These are phyloP conservation scores for Caenorhabditis elegans DNA, from an alignment of 1,140 invertebrate species.

Conservation along the genomic window WBcel235 BX284605.5:6356501-6357000, in stretches of 20 bases:
- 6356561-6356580: constrained; percentile 18
- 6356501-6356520: constrained; percentile 11
- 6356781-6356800: neutral
- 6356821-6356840: constrained; percentile 5
- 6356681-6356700: constrained; percentile 17
- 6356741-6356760: neutral
- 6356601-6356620: neutral
- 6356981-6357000: neutral
- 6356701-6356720: constrained; percentile 10
- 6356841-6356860: neutral
- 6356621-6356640: constrained; percentile 20
- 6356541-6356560: constrained; percentile 28
- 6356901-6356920: neutral
- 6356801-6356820: neutral
- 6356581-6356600: neutral
- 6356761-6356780: no score
- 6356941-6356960: constrained; percentile 7
- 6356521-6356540: neutral
- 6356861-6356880: constrained; percentile 1
- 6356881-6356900: constrained; percentile 8
- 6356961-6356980: neutral
- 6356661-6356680: constrained; percentile 13
- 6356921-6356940: constrained; percentile 24
- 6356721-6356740: constrained; percentile 25
- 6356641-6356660: constrained; percentile 17